A percentile compares a stretch with the other conserved stretches of the same genome.
Conservation (phyloP, 1,140 invertebrate species). For the Hyphantria cunea region DNA sequence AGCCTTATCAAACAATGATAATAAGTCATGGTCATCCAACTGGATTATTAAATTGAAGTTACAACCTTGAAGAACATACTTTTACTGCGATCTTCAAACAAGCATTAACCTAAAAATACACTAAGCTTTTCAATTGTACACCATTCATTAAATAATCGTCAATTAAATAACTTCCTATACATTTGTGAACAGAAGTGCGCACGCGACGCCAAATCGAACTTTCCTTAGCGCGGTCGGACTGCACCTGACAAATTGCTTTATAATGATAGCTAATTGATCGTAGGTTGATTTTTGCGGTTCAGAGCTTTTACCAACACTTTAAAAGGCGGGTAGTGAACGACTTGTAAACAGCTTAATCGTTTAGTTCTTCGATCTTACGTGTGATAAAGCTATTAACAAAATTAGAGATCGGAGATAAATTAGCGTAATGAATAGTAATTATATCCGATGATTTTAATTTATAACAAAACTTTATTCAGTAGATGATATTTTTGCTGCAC, state of each 20-base stretch:
- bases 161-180: slow-evolving; percentile 30
- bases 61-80: no score
- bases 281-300: slow-evolving; percentile 33
- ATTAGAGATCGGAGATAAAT: slow-evolving; percentile 22
- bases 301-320: slow-evolving; percentile 25
- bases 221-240: slow-evolving; percentile 37
- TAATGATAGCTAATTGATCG: slow-evolving; percentile 60
- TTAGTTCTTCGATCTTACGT: slow-evolving; percentile 5
- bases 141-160: slow-evolving; percentile 51
- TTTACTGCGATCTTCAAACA: no score
- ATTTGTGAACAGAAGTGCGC: slow-evolving; percentile 34
- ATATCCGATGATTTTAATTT: slow-evolving; percentile 10
- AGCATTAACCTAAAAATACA: no score
- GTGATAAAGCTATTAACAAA: slow-evolving; percentile 17
- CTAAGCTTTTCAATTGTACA: slow-evolving; percentile 58
- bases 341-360: slow-evolving; percentile 4
- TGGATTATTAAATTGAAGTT: no score
- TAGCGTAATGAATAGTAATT: slow-evolving; percentile 18
- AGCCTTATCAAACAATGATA: no score
- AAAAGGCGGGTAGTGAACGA: slow-evolving; percentile 6
- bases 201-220: slow-evolving; percentile 42
- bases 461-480: neutral
- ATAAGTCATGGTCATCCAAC: no score
- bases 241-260: slow-evolving; percentile 57
- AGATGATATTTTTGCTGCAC: slow-evolving; percentile 2